Evolutionary conservation across 2,888 invertebrate genomes (phyloP).

Genomic region (Epirrhoe tristata): DNA sequence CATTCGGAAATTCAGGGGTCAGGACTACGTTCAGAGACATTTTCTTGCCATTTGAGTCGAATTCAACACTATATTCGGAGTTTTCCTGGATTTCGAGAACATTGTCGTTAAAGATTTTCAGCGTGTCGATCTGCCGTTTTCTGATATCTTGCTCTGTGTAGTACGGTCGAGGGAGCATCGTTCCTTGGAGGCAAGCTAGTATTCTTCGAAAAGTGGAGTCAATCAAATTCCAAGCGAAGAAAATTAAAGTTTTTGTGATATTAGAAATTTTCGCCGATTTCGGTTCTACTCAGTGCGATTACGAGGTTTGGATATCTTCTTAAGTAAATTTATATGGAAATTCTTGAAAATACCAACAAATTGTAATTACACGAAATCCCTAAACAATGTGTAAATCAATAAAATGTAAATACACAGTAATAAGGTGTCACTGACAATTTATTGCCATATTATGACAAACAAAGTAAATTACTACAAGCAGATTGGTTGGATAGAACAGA

Average conservation of each 20-base stretch:
- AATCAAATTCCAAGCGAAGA: neutral
- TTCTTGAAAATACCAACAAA: neutral
- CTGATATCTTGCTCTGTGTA: constrained; percentile 85
- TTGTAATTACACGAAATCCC: neutral
- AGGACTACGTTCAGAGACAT: constrained; percentile 88
- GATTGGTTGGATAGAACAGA: too few species aligned
- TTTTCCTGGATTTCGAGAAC: constrained; percentile 90
- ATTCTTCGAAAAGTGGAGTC: neutral
- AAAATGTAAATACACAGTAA: neutral
- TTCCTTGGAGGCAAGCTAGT: constrained; percentile 10
- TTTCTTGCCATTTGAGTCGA: constrained; percentile 87
- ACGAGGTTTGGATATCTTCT: too few species aligned
- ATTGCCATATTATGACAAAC: neutral
- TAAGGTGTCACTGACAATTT: neutral
- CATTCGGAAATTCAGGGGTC: constrained; percentile 90
- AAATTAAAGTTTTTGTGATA: neutral
- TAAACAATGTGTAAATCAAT: neutral
- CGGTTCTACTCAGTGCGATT: neutral
- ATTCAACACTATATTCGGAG: constrained; percentile 90
- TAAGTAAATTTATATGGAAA: too few species aligned
- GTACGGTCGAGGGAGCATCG: constrained; percentile 85
- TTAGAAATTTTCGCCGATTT: neutral
- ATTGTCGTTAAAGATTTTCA: constrained; percentile 93
- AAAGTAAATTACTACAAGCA: too few species aligned
- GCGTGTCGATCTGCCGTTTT: constrained; percentile 91